Evolutionary conservation across 2,113 vertebrate genomes (phyloP).

Genomic region (Scomber colias): DNA sequence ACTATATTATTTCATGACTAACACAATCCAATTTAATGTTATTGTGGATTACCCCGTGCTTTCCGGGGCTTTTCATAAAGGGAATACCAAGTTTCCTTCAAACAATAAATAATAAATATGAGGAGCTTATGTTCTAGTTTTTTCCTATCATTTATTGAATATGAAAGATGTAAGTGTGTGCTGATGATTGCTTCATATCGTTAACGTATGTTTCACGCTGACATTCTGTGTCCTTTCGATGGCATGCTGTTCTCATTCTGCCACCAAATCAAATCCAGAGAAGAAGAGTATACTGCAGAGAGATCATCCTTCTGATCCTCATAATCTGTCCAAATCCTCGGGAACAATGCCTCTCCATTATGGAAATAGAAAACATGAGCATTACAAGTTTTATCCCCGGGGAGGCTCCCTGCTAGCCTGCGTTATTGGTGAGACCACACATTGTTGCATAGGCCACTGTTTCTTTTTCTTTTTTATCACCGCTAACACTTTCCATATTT

Average conservation of each 20-base stretch:
- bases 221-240: conserved; percentile 22
- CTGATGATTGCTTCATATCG: background rate
- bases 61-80: background rate
- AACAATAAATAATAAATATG: too few relatives aligned
- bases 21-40: background rate
- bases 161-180: background rate
- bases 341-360: conserved; percentile 60
- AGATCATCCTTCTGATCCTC: conserved; percentile 72
- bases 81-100: background rate
- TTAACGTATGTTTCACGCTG: background rate
- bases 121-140: too few relatives aligned
- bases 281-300: conserved; percentile 39
- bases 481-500: conserved; percentile 62
- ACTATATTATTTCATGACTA: background rate
- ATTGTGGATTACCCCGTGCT: background rate
- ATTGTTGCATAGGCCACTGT: conserved; percentile 25
- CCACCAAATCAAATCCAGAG: conserved; percentile 25
- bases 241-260: conserved; percentile 5
- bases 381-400: conserved; percentile 31
- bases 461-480: conserved; percentile 27
- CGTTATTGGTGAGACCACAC: conserved; percentile 1
- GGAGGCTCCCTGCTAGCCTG: conserved; percentile 15
- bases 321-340: conserved; percentile 65
- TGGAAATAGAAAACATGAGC: conserved; percentile 58
- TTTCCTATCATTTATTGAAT: too few relatives aligned